A percentile compares a stretch with the other conserved stretches of the same genome.
Evolutionary conservation across 2,797 vertebrate species (phyloP).

Genomic region (Chelon labrosus): DNA sequence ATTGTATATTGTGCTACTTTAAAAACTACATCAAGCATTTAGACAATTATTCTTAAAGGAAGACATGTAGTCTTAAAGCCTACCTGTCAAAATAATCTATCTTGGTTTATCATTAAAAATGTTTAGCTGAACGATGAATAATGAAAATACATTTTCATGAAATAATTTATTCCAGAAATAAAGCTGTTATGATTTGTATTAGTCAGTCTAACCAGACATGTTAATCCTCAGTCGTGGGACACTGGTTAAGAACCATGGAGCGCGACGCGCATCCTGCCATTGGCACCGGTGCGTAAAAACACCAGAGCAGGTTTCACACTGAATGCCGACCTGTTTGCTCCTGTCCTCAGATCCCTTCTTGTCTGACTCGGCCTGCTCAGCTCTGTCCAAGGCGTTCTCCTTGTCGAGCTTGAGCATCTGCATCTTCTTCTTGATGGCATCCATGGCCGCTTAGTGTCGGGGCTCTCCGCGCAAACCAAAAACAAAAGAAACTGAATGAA

Average conservation of each 20-base stretch:
- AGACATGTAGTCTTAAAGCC: neutral
- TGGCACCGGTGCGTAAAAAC: constrained; percentile 58
- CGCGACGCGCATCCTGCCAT: constrained; percentile 15
- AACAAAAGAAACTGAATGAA: constrained; percentile 59
- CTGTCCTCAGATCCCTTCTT: constrained; percentile 97
- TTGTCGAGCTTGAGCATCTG: constrained; percentile 99
- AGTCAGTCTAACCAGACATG: neutral
- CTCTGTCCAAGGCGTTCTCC: constrained; percentile 97
- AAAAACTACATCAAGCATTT: neutral
- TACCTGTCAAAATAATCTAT: neutral
- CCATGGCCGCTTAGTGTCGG: constrained; percentile 90
- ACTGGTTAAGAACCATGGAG: neutral
- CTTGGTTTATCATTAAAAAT: neutral
- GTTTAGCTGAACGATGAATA: neutral
- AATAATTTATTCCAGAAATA: neutral
- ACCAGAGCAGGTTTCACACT: neutral
- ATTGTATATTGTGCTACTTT: constrained; percentile 7
- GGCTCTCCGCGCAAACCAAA: constrained; percentile 60
- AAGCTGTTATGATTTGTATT: neutral
- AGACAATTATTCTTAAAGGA: neutral
- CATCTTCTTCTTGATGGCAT: constrained; percentile 99
- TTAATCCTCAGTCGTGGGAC: neutral
- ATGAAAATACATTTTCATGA: neutral
- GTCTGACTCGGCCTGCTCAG: constrained; percentile 96
- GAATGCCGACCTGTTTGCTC: constrained; percentile 94